Evolutionary conservation across 1,140 invertebrate species (phyloP), one percentile per base, ranked within the genome.

Genomic region (Meloidogyne hapla): DNA sequence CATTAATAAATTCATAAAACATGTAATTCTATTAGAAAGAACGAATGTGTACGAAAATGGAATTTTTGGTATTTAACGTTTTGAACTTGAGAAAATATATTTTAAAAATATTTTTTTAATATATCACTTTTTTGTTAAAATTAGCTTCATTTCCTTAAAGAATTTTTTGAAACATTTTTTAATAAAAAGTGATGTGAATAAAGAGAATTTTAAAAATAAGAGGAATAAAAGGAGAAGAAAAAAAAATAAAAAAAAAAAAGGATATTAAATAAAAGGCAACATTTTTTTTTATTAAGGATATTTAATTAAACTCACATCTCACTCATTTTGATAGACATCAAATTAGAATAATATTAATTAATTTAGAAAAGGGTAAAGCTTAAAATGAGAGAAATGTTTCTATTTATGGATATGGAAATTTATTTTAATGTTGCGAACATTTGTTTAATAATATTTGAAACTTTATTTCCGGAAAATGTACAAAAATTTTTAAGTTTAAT

Each of bases 351-450:
- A 6, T 56, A 56, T n/a, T 21, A 56, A n/a, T 56, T 56, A 56
- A 56, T 56, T n/a, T 56, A n/a, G 48, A 56, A 56, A 56, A 56
- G 48, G n/a, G 48, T 56, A 56, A 56, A 21, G n/a, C n/a, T n/a
- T n/a, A n/a, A n/a, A n/a, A n/a, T n/a, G 9, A 33, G 33, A 33
- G 33, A 56, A 45, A 56, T 56, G 8, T 56, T 56, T 56, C 48
- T 56, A 56, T 56, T 56, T 56, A 56, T 56, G 48, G 48, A n/a
- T n/a, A 56, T n/a, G 33, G 33, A 33, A 33, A 33, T 6, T 33
- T 6, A 6, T 6, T 33, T 33, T 4, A 8, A 33, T 33, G 33
- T 33, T 33, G 4, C 9, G 4, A 33, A 8, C 9, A 33, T 33
- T 33, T 33, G 9, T 6, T 33, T 33, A 33, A 33, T 6, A 33